A percentile compares a stretch with the other conserved stretches of the same genome.
Evolutionary conservation across 2,888 invertebrate species (phyloP).

Genomic region (Diaprepes abbreviatus): DNA sequence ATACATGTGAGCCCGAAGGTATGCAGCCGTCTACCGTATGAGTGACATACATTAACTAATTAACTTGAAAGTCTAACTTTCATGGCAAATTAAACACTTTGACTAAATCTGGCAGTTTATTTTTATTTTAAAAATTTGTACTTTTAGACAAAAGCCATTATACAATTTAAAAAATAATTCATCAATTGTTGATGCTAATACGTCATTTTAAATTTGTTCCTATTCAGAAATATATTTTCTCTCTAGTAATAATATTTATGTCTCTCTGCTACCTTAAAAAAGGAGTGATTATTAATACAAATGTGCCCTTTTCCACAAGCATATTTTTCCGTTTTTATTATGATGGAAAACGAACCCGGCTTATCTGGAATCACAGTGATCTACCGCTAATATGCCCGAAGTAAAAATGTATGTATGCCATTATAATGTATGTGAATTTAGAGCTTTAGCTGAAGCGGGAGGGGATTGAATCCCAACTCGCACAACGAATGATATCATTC

Average conservation of each 20-base stretch:
- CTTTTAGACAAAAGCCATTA: too few relatives aligned
- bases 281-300: conserved; percentile 57
- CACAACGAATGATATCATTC: conserved; percentile 16
- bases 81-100: too few relatives aligned
- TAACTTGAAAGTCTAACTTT: too few relatives aligned
- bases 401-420: conserved; percentile 68
- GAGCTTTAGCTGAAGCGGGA: conserved; percentile 27
- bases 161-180: too few relatives aligned
- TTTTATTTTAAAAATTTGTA: too few relatives aligned
- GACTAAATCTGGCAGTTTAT: too few relatives aligned
- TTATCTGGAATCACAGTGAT: conserved; percentile 57
- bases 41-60: too few relatives aligned
- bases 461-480: conserved; percentile 8
- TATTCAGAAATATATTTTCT: too few relatives aligned
- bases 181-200: too few relatives aligned
- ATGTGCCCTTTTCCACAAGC: conserved; percentile 51
- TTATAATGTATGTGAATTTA: conserved; percentile 65
- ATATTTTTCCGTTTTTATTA: conserved; percentile 53
- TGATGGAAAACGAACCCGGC: conserved; percentile 54
- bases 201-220: too few relatives aligned
- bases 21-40: too few relatives aligned
- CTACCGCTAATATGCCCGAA: conserved; percentile 64
- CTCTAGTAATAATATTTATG: background rate
- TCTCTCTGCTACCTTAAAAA: conserved; percentile 26
- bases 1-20: too few relatives aligned